Evolutionary conservation across 2,888 invertebrate genomes (phyloP), one percentile per base, ranked within the genome.

Genomic region (Cyclophora punctaria): DNA sequence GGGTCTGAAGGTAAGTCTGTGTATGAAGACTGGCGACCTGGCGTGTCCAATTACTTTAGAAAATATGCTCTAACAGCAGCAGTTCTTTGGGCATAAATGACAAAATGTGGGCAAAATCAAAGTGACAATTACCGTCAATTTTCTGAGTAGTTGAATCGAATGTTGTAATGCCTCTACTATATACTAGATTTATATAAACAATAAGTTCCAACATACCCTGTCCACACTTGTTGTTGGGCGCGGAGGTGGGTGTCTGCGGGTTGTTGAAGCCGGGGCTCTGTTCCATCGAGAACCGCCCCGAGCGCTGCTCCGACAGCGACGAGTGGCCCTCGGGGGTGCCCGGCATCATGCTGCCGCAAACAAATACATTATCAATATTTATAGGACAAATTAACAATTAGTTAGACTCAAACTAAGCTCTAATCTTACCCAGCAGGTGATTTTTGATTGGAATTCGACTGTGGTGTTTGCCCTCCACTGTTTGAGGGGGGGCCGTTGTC

Each of bases 381-480:
- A 20, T 20, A 20, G 20, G 20, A 20, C 20, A n/a, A n/a, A n/a
- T n/a, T n/a, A n/a, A 20, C 20, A 20, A 20, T 20, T 20, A 20
- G 20, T 20, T 20, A 20, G 20, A 20, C 20, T 20, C 1, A 20
- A 20, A 20, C 20, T 20, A 20, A 20, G 20, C 20, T 20, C 20
- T 20, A 45, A 49, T 91, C 93, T 90, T 90, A 95, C 95, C 93
- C 91, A 53, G 83, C 86, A 3, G 94, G 93, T 75, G 93, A 93
- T 80, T 92, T 92, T 68, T 92, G 92, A 70, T 89, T 89, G 0
- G 86, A 90, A 81, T 61, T 83, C 0, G 86, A 83, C 78, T 80
- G 90, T 52, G 80, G 85, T 56, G 86, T 90, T 58, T 87, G 89
- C 6, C 83, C 86, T 4, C 88, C 89, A 62, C 74, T 83, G 59